Evolutionary conservation across 2,113 vertebrate species (phyloP).

Genomic region (Galemys pyrenaicus): DNA sequence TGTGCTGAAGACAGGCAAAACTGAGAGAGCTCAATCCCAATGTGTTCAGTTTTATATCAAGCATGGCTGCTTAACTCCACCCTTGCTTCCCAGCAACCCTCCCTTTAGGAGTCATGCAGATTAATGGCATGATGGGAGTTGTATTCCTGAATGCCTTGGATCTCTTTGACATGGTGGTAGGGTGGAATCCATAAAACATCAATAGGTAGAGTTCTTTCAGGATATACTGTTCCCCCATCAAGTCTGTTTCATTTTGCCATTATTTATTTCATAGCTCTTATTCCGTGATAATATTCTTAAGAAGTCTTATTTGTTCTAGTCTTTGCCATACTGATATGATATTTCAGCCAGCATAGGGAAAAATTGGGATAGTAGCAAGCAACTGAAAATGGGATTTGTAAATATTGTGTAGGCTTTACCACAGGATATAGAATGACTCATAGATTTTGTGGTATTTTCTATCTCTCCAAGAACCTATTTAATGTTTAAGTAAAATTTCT

Average conservation of each 20-base stretch:
- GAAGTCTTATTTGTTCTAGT: background rate
- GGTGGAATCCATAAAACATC: too few relatives aligned
- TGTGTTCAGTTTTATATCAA: too few relatives aligned
- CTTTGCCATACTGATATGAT: background rate
- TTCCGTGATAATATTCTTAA: background rate
- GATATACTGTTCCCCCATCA: too few relatives aligned
- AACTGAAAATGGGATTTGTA: background rate
- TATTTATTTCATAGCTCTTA: background rate
- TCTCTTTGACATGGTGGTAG: too few relatives aligned
- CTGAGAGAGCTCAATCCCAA: too few relatives aligned
- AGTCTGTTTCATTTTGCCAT: background rate
- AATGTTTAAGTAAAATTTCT: constrained; percentile 12
- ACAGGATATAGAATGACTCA: background rate
- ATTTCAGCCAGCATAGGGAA: background rate
- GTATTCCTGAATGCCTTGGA: too few relatives aligned
- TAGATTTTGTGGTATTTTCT: background rate
- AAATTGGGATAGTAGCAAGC: background rate
- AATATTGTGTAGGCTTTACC: background rate
- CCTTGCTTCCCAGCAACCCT: too few relatives aligned
- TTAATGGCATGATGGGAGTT: too few relatives aligned
- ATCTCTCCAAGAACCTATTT: background rate
- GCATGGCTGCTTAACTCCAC: too few relatives aligned
- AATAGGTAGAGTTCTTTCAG: too few relatives aligned
- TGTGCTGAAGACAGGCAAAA: too few relatives aligned
- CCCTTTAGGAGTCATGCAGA: too few relatives aligned